These are phyloP conservation scores for Protobothrops flavoviridis DNA, from an alignment of 2,113 vertebrate species.

Conservation along the genomic window DNA sequence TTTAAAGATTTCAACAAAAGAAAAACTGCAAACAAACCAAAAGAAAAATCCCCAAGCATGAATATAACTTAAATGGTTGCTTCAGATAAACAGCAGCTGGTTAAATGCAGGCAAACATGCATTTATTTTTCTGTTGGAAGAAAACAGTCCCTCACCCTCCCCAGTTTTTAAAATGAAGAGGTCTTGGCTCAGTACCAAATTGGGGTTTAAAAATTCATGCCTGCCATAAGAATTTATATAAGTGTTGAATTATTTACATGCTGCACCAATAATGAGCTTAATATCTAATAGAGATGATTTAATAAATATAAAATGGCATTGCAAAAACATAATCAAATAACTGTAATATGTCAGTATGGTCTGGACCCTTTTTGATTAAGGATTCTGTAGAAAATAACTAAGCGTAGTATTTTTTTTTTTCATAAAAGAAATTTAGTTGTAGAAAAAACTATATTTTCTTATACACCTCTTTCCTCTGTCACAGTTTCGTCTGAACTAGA, in stretches of 20 bases:
- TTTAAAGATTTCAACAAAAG: accelerated
- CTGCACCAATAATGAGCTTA: slow-evolving; percentile 64
- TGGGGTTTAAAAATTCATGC: slow-evolving; percentile 70
- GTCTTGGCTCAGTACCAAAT: slow-evolving; percentile 58
- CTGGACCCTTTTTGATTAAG: slow-evolving; percentile 37
- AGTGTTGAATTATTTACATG: slow-evolving; percentile 67
- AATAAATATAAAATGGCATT: slow-evolving; percentile 61
- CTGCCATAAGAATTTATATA: slow-evolving; percentile 61
- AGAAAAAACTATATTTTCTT: not conserved
- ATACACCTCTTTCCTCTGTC: not conserved
- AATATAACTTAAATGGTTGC: not conserved
- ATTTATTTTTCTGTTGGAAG: slow-evolving; percentile 14
- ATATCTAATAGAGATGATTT: slow-evolving; percentile 65
- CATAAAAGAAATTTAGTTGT: not conserved
- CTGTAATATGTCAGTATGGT: slow-evolving; percentile 21
- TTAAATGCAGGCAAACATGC: slow-evolving; percentile 24
- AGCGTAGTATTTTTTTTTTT: not conserved
- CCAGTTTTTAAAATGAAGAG: slow-evolving; percentile 9
- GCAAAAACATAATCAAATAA: slow-evolving; percentile 43
- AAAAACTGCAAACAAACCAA: slow-evolving; percentile 1
- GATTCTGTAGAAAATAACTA: not conserved
- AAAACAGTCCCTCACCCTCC: not conserved
- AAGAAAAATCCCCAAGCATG: not conserved
- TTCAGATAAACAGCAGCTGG: slow-evolving; percentile 10
- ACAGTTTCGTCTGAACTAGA: slow-evolving; percentile 2